Evolutionary conservation across 2,113 vertebrate genomes (phyloP), one percentile per base, ranked within the genome.

Genomic region (Smithornis capensis): DNA sequence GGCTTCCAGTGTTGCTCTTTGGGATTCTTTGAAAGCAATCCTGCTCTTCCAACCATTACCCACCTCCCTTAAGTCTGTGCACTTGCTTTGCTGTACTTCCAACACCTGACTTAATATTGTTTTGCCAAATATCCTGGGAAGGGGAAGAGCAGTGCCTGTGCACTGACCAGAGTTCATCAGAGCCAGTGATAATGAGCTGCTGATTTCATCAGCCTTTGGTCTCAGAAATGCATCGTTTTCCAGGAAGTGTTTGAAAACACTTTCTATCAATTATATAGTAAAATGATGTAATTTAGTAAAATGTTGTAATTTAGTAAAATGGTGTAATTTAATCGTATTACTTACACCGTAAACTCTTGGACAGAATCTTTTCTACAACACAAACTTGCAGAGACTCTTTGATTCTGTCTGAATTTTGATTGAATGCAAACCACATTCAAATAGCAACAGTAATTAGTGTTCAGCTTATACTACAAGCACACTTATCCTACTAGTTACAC

Each of bases 251-350:
- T 67, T 92, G 83, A 87, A 92, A 93, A 86, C 56, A 40, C 79
- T 86, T 95, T 90, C 50, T 83, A 56, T 83, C 92, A 81, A 90
- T 95, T 95, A 95, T 40, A 87, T n/a, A 97, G 92, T 97, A 92
- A 94, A 96, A 91, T 91, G 42, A 84, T 94, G 87, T 65, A 82
- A 90, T 94, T 95, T 91, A 94, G 84, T 84, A 91, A 94, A 92
- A 85, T 77, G 16, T 89, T 94, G 90, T 83, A 65, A 90, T 93
- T 95, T 94, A 89, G 53, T 47, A 47, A 13, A 40, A 40, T 40
- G n/a, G n/a, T n/a, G n/a, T n/a, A n/a, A n/a, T n/a, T n/a, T n/a
- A n/a, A n/a, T n/a, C 63, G 24, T 33, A 81, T 74, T 94, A 83
- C 44, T 92, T 93, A 83, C 12, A 53, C 60, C 63, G 42, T 11